Evolutionary conservation across 2,113 vertebrate genomes (phyloP).

Genomic region (Actenoides lindsayi): DNA sequence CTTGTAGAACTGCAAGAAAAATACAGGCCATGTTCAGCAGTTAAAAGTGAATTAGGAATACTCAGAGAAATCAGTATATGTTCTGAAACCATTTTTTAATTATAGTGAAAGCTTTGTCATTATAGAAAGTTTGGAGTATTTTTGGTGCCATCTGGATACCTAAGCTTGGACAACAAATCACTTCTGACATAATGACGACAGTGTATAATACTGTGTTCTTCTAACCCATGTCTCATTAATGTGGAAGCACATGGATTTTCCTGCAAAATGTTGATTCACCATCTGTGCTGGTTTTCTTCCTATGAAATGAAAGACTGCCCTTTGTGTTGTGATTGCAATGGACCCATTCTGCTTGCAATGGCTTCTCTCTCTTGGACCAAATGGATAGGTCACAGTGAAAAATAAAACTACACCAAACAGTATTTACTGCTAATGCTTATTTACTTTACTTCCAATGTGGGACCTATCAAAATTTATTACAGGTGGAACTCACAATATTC

Average conservation of each 20-base stretch:
- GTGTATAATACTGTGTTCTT: conserved; percentile 39
- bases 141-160: conserved; percentile 61
- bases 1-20: neutral
- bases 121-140: conserved; percentile 27
- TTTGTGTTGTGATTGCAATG: neutral
- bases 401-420: neutral
- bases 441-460: neutral
- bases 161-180: conserved; percentile 53
- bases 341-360: neutral
- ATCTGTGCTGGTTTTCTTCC: conserved; percentile 60
- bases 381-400: neutral
- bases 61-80: neutral
- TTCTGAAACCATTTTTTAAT: conserved; percentile 40
- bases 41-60: neutral
- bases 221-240: conserved; percentile 35
- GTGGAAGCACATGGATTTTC: conserved; percentile 60
- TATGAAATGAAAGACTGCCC: neutral
- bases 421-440: neutral
- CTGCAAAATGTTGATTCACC: conserved; percentile 49
- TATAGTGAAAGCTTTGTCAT: conserved; percentile 29
- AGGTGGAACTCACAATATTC: neutral
- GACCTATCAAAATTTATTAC: neutral
- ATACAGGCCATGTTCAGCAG: neutral
- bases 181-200: conserved; percentile 30
- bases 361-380: neutral